Conservation (phyloP, 2,113 vertebrate species). For the Sprattus sprattus region DNA sequence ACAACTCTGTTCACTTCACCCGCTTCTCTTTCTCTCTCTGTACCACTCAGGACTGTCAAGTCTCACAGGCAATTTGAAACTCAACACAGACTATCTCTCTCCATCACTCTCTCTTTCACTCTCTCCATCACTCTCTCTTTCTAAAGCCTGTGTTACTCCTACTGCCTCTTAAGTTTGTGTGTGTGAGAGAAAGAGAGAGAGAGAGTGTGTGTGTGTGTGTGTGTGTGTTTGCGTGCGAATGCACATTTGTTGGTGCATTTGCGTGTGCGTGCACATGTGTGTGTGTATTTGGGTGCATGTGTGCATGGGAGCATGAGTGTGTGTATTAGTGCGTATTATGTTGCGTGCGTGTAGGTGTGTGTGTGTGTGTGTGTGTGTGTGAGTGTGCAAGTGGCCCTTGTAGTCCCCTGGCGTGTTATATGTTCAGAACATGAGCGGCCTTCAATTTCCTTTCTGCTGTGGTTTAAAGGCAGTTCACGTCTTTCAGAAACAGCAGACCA, state of each 20-base stretch:
- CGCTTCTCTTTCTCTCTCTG: not conserved
- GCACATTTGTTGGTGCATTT: too few relatives aligned
- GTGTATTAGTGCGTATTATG: not conserved
- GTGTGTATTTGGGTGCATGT: not conserved
- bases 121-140: too few relatives aligned
- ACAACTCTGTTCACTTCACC: too few relatives aligned
- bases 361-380: not conserved
- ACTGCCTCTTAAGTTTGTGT: not conserved
- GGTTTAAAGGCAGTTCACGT: not conserved
- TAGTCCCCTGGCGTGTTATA: not conserved
- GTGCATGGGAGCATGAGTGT: not conserved
- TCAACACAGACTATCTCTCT: too few relatives aligned
- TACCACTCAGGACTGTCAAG: too few relatives aligned
- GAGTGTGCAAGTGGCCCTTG: not conserved
- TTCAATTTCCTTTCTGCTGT: not conserved
- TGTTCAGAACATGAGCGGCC: not conserved
- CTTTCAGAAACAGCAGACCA: conserved; percentile 1
- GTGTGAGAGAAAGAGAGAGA: not conserved
- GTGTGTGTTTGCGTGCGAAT: not conserved
- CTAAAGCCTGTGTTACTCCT: too few relatives aligned
- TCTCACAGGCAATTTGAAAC: too few relatives aligned
- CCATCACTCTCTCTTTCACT: too few relatives aligned
- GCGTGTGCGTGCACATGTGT: not conserved
- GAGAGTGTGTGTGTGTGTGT: not conserved
- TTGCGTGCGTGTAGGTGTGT: not conserved